Conservation (phyloP, 30 jellyfish, hydroid and myxozoan genomes). For the Rhopilema esculentum region DNA sequence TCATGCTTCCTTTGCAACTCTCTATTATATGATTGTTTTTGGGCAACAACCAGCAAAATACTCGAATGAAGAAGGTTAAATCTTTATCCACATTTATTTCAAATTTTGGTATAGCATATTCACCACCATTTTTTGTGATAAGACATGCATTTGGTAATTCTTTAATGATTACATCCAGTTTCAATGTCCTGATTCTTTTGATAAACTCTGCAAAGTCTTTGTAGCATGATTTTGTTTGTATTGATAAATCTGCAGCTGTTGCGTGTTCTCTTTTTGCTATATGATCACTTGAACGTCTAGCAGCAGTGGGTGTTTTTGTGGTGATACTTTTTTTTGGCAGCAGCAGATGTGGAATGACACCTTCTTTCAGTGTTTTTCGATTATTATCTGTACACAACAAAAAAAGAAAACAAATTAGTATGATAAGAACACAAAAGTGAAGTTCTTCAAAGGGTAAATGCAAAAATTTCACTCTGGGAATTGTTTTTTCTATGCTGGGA, state of each 20-base stretch:
- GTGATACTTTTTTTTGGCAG: slow-evolving; percentile 53
- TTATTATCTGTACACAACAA: slow-evolving; percentile 1
- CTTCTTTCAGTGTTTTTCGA: slow-evolving; percentile 35
- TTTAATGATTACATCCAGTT: slow-evolving; percentile 18
- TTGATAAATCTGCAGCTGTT: neutral
- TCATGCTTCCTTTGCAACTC: neutral
- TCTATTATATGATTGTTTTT: neutral
- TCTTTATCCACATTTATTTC: slow-evolving; percentile 11
- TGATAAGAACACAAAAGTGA: neutral
- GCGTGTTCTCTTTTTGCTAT: neutral
- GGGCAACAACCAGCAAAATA: slow-evolving; percentile 25
- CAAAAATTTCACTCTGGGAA: neutral
- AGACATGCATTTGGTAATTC: slow-evolving; percentile 13
- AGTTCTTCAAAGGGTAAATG: neutral
- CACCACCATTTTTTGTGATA: neutral
- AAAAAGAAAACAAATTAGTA: neutral
- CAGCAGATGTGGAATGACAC: slow-evolving; percentile 16
- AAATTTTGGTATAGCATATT: slow-evolving; percentile 2
- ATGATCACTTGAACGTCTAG: slow-evolving; percentile 1
- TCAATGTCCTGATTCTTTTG: slow-evolving; percentile 7
- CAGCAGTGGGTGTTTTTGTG: neutral
- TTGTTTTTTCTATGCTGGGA: neutral
- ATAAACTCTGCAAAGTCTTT: slow-evolving; percentile 8
- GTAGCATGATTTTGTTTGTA: slow-evolving; percentile 25
- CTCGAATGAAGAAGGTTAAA: slow-evolving; percentile 3